phyloP scores from a whole-genome alignment of 2,888 invertebrate species.

The Chymomyza fuscimana region DNA sequence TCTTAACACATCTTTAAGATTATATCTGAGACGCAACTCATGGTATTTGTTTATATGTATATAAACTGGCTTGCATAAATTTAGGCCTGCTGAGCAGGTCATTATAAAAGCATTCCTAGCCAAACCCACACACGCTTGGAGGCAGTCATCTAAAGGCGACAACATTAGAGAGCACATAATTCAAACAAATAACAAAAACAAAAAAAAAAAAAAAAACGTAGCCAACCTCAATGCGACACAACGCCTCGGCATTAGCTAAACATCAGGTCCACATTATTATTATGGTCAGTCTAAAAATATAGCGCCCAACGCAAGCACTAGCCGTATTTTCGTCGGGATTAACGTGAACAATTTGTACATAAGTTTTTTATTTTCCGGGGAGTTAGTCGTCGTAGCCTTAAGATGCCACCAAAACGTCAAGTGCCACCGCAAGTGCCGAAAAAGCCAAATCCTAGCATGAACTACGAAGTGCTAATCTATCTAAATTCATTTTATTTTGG shows the following conservation, averaged over 20 bases:
- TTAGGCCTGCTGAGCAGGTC: not conserved
- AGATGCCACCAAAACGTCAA: conserved; percentile 72
- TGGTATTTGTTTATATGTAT: not conserved
- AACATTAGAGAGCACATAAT: conserved; percentile 57
- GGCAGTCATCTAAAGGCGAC: conserved; percentile 54
- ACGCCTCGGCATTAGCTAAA: conserved; percentile 40
- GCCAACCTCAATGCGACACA: conserved; percentile 19
- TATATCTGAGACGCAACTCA: no score
- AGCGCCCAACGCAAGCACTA: conserved; percentile 63
- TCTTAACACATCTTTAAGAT: no score
- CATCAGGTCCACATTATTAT: conserved; percentile 62
- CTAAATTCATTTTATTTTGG: conserved; percentile 92
- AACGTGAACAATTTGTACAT: conserved; percentile 13
- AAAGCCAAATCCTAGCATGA: conserved; percentile 88
- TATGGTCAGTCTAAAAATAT: conserved; percentile 77
- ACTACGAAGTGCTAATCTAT: conserved; percentile 90
- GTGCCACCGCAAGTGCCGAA: conserved; percentile 69
- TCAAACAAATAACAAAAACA: conserved; percentile 51
- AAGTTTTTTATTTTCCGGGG: conserved; percentile 4
- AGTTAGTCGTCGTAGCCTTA: not conserved
- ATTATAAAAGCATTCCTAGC: not conserved
- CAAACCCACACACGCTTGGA: not conserved
- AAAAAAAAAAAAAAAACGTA: not conserved
- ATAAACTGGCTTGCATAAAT: not conserved
- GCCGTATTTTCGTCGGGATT: conserved; percentile 37